phyloP scores from a whole-genome alignment of 2,797 vertebrate genomes.

The Chelonia mydas region DNA sequence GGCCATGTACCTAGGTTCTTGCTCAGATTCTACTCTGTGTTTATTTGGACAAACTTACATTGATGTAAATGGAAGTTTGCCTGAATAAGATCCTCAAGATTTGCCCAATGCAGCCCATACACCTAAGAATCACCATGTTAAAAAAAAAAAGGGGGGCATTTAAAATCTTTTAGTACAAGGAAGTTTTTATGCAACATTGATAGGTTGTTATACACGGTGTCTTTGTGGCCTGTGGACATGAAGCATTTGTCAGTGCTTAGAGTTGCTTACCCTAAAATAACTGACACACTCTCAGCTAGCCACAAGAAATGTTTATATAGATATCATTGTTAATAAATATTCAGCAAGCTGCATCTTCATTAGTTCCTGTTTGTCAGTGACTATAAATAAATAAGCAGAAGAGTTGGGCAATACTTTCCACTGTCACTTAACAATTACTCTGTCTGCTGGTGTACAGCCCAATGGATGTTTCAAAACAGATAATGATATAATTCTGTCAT shows the following conservation, averaged over 20 bases:
- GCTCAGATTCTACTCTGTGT: neutral
- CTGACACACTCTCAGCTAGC: neutral
- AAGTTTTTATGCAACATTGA: neutral
- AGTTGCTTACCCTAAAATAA: neutral
- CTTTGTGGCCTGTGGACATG: neutral
- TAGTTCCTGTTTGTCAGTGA: neutral
- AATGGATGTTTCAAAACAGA: neutral
- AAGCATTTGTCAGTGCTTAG: neutral
- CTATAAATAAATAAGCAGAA: neutral
- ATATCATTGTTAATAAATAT: neutral
- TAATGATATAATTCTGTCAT: neutral
- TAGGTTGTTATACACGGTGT: neutral
- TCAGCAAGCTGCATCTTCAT: neutral
- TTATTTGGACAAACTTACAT: neutral
- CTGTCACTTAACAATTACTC: neutral
- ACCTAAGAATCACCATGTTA: neutral
- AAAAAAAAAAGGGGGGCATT: neutral
- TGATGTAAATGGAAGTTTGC: neutral
- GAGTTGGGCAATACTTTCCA: neutral
- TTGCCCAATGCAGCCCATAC: too few relatives aligned
- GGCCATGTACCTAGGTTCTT: neutral
- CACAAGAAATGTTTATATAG: accelerated
- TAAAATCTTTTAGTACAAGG: neutral
- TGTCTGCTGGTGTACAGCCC: slow-evolving; percentile 36
- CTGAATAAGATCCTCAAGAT: neutral